Base-by-base conservation (phyloP, 2,888 invertebrate species). In the Lasioglossum lativentre region DNA sequence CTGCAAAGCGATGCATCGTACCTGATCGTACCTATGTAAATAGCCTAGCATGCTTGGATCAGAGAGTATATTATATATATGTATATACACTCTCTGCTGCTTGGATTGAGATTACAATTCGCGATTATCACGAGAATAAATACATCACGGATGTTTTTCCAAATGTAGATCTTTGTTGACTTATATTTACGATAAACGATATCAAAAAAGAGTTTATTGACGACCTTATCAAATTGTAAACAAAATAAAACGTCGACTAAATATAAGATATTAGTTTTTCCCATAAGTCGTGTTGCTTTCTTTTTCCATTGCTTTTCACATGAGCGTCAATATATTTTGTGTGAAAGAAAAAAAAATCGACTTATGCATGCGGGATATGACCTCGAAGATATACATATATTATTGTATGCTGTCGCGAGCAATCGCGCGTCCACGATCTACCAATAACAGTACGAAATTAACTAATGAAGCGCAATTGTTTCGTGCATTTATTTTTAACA, bases 1-100 rank as follows among this genome's bases (percentile, higher is more conserved):
- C 52, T 30, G 68, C 30, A 63, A 75, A 68, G n/a, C 70, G 12
- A 59, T 52, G 14, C 63, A 68, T 77, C n/a, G 2, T 47, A 47
- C 4, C 42, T 40, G 40, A 40, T 40, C 42, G 3, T 59, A 27
- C 8, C 45, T n/a, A n/a, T n/a, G n/a, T n/a, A n/a, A n/a, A n/a
- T 8, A 30, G 1, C 40, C 40, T 30, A 38, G 40, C 59, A 34
- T 16, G 23, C 10, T 4, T 27, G 45, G 40, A 23, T 68, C 14
- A 6, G n/a, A 45, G 16, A 19, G 0, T 45, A 16, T 19, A 45
- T 14, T 0, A 45, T 16, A 16, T n/a, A n/a, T n/a, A n/a, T n/a
- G n/a, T n/a, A n/a, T n/a, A n/a, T n/a, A n/a, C n/a, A n/a, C n/a
- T n/a, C 4, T 16, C 45, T 19, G n/a, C 5, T 23, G n/a, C 6